Evolutionary conservation across 2,113 vertebrate genomes (phyloP), one percentile per base, ranked within the genome.

Genomic region (Cisticola juncidis): DNA sequence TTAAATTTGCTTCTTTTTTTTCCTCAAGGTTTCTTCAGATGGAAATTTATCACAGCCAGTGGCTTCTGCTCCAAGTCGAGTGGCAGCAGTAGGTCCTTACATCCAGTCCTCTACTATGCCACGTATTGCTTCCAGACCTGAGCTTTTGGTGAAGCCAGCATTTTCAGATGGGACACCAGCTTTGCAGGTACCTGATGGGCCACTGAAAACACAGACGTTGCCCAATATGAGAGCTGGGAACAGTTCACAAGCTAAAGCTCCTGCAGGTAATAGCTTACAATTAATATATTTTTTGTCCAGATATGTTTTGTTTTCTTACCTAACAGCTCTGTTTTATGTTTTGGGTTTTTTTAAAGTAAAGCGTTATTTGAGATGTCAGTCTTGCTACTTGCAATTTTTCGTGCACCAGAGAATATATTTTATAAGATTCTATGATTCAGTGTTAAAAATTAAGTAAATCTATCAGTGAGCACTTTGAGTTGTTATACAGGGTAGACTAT

Each of bases 91-190:
- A 12, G 99, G 99, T 53, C 99, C 99, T 9, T 99, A 99, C 33
- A 99, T 99, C 90, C 99, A 99, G 98, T 99, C 99, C 0, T 99
- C 99, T 92, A 99, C 99, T 24, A 98, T 99, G 98, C 99, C 99
- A 22, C 98, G 99, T 21, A 98, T 99, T 86, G 96, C 97, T 69
- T 98, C 97, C 26, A 98, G 98, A 93, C 98, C 99, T 3, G 99
- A 99, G 31, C 98, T 98, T 71, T 92, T 99, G 72, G 98, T 99
- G 65, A 99, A 99, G 94, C 98, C 99, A 31, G 98, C 98, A 8
- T 98, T 98, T 98, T 98, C 98, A 4, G 99, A 99, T 62, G 98
- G 98, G 22, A 97, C 98, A 15, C 92, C 98, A 85, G 96, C 98
- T 31, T 88, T 97, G 50, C 99, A 98, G n/a, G 86, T 97, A 28